A percentile compares a stretch with the other conserved stretches of the same genome.
Conservation (phyloP, 2,888 invertebrate genomes). For the Chymomyza fuscimana region DNA sequence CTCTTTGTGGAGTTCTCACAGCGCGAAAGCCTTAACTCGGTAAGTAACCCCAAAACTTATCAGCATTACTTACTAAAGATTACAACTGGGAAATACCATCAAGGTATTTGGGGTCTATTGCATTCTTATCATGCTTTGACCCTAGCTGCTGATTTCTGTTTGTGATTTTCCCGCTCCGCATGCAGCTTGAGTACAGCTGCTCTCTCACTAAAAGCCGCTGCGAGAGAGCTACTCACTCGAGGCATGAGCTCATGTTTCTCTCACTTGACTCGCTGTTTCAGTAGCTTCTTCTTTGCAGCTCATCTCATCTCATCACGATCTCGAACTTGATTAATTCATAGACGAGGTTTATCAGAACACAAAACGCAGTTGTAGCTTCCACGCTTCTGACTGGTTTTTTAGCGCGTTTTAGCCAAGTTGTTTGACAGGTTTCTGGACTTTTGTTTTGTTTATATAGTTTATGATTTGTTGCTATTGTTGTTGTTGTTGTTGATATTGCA, state of each 20-base stretch:
- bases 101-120: not conserved
- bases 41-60: slow-evolving; percentile 36
- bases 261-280: not conserved
- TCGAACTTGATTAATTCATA: not conserved
- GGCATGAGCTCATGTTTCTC: not conserved
- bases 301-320: not conserved
- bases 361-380: slow-evolving; percentile 18
- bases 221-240: too few species aligned
- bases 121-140: slow-evolving; percentile 49
- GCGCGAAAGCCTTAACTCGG: slow-evolving; percentile 44
- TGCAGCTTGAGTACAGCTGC: not conserved
- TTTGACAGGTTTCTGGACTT: slow-evolving; percentile 47
- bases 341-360: not conserved
- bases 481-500: slow-evolving; percentile 6
- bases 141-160: slow-evolving; percentile 30
- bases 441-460: slow-evolving; percentile 30
- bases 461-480: slow-evolving; percentile 13
- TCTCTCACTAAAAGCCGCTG: too few species aligned
- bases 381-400: slow-evolving; percentile 15
- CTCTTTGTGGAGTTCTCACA: slow-evolving; percentile 65
- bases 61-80: not conserved
- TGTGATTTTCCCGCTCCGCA: slow-evolving; percentile 17
- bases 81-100: not conserved
- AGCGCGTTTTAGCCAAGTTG: slow-evolving; percentile 31
- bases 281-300: not conserved